Conservation (phyloP, 1,140 invertebrate genomes). For the Popillia japonica region DNA sequence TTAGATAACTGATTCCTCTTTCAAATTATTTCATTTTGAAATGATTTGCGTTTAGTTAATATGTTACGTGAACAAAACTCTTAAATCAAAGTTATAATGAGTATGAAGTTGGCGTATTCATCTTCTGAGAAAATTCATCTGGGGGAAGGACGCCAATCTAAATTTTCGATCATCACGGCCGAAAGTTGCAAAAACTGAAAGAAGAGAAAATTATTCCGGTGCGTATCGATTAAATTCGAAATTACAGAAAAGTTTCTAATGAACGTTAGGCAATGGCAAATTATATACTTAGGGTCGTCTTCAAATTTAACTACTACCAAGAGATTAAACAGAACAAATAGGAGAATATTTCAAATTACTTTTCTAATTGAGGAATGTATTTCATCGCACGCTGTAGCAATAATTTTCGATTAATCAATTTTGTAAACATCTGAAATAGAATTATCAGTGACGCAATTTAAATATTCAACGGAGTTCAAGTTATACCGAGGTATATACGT, state of each 20-base stretch:
- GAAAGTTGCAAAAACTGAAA: constrained; percentile 22
- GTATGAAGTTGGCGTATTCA: neutral
- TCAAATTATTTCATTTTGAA: too few species aligned
- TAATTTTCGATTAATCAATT: too few species aligned
- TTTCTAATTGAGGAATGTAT: too few species aligned
- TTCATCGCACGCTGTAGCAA: too few species aligned
- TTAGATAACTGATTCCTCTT: too few species aligned
- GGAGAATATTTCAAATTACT: neutral
- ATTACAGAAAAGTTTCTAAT: neutral
- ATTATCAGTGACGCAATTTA: too few species aligned
- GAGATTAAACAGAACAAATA: neutral
- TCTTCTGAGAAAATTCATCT: neutral
- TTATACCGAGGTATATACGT: too few species aligned
- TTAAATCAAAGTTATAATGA: neutral
- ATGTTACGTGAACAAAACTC: neutral
- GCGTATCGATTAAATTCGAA: constrained; percentile 23
- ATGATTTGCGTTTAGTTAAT: too few species aligned
- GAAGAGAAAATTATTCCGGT: neutral
- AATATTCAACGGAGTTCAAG: too few species aligned
- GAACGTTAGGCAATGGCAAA: neutral
- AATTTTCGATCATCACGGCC: neutral
- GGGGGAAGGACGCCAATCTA: neutral
- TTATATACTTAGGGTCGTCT: neutral
- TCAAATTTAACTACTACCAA: neutral
- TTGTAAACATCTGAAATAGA: too few species aligned